phyloP scores from a whole-genome alignment of 2,888 invertebrate genomes.

The Caenorhabditis sp. region DNA sequence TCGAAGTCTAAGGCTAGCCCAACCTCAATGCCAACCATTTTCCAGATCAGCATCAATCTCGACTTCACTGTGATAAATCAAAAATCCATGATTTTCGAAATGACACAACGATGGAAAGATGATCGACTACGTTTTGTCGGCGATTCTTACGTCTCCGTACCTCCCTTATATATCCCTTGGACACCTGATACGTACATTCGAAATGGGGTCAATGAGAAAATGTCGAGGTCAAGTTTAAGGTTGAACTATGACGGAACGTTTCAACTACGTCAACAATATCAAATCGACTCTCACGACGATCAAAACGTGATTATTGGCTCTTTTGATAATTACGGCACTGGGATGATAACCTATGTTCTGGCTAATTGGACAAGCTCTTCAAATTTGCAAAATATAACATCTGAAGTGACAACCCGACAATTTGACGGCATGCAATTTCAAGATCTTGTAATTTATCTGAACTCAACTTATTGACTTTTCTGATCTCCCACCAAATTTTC shows the following conservation, averaged over 20 bases:
- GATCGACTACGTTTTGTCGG: conserved; percentile 32
- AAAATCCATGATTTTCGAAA: conserved; percentile 14
- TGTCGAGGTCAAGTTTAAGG: conserved; percentile 18
- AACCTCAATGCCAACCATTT: no score
- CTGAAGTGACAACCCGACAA: not conserved
- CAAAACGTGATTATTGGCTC: not conserved
- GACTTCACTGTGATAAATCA: conserved; percentile 14
- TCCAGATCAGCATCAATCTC: conserved; percentile 16
- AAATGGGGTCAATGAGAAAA: conserved; percentile 10
- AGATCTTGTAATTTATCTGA: conserved; percentile 16
- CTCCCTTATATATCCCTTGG: conserved; percentile 27
- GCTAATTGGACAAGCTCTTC: not conserved
- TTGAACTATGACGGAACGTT: conserved; percentile 30
- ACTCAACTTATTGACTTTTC: not conserved
- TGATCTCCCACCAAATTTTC: not conserved
- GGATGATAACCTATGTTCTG: conserved; percentile 13
- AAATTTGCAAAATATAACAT: not conserved
- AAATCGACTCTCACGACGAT: conserved; percentile 5
- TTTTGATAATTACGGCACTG: conserved; percentile 31
- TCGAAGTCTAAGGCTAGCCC: no score
- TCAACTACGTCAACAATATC: conserved; percentile 17
- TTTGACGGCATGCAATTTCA: conserved; percentile 20
- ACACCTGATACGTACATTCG: conserved; percentile 31
- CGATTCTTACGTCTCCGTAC: conserved; percentile 13
- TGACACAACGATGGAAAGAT: conserved; percentile 30